phyloP scores from a whole-genome alignment of 2,797 vertebrate genomes.

The Spheniscus humboldti region DNA sequence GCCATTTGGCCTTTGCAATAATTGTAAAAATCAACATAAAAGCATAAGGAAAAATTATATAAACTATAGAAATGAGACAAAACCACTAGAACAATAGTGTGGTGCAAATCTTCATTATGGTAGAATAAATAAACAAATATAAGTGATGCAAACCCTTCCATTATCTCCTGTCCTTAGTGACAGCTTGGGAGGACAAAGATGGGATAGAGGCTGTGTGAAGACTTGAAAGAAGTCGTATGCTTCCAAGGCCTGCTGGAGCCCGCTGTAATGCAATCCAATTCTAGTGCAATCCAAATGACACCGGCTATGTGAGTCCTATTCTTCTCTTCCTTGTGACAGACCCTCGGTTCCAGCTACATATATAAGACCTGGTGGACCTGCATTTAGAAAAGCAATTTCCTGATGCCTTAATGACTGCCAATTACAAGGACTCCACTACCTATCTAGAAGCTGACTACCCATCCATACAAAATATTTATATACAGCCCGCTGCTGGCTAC shows the following conservation, averaged over 20 bases:
- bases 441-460: background rate
- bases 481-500: background rate
- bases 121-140: background rate
- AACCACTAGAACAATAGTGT: background rate
- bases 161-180: background rate
- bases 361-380: background rate
- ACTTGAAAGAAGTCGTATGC: background rate
- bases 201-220: background rate
- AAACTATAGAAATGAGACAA: background rate
- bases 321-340: background rate
- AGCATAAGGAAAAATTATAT: background rate
- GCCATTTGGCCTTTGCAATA: background rate
- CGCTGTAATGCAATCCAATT: background rate
- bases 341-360: background rate
- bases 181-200: background rate
- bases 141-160: background rate
- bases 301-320: fast-evolving
- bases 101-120: fast-evolving
- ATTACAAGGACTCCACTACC: background rate
- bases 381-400: background rate
- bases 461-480: background rate
- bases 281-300: background rate
- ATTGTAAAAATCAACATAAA: background rate
- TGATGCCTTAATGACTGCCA: background rate
- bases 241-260: background rate